Base-by-base conservation (phyloP, 2,888 invertebrate species). In the Leistus spinibarbis region DNA sequence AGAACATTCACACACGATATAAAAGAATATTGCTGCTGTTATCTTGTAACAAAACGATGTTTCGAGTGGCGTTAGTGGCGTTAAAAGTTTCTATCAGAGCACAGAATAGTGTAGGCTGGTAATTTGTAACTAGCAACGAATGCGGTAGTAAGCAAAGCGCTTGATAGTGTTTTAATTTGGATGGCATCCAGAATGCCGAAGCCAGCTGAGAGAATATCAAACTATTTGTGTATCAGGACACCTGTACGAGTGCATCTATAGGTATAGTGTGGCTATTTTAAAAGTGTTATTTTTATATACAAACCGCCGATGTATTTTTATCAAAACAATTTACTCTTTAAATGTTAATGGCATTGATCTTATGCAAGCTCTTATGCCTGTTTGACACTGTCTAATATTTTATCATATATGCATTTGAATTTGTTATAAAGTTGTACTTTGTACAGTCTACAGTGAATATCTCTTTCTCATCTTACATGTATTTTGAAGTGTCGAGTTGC, bases 261-360 rank as follows among this genome's bases (percentile, higher is more conserved):
- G 53, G 17, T 17, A 16, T 17, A 7, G 1, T 60, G 19, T 10
- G 60, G 16, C 22, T 60, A 60, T 60, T 60, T 60, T 60, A 19
- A 60, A 17, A 5, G 4, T 60, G 13, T 60, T 60, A 60, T 60
- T 60, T 60, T 60, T 56, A 56, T 56, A 56, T 22, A 17, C 17
- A 4, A 3, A 54, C 54, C 19, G 7, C 13, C 9, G 7, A 60
- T 60, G 13, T 60, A 20, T 19, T 17, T 17, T 22, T 20, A 19
- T 19, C 13, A 7, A 19, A 56, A 56, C 56, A 20, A 10, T 19
- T 20, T 10, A 60, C 17, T 16, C 60, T 60, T 60, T 19, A 60
- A 60, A 60, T 60, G 60, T 16, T 60, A 60, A 60, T 60, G 60
- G 60, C 60, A 60, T 1, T 60, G 60, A 60, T 60, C 60, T 60